A percentile compares a stretch with the other conserved stretches of the same genome.
phyloP scores from a whole-genome alignment of 2,888 invertebrate genomes.

The Zeuzera pyrina region DNA sequence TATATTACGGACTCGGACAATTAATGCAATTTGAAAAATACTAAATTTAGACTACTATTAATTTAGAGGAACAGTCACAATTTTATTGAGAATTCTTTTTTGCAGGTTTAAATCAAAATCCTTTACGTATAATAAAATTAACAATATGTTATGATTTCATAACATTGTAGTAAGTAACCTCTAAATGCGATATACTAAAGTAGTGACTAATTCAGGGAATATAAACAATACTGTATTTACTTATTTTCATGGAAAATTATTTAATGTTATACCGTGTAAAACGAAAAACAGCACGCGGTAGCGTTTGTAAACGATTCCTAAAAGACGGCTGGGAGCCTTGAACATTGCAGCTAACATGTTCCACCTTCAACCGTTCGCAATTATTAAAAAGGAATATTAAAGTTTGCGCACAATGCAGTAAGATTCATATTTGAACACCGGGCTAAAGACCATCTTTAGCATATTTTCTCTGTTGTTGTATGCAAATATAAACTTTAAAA shows the following conservation, averaged over 20 bases:
- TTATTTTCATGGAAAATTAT: slow-evolving; percentile 50
- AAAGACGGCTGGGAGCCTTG: slow-evolving; percentile 51
- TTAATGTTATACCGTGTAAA: slow-evolving; percentile 45
- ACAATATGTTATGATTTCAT: too few relatives aligned
- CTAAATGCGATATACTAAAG: too few relatives aligned
- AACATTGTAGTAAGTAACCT: too few relatives aligned
- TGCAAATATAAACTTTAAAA: too few relatives aligned
- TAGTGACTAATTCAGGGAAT: slow-evolving; percentile 21
- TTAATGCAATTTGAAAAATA: too few relatives aligned
- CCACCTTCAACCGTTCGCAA: slow-evolving; percentile 33
- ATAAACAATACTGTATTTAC: slow-evolving; percentile 31
- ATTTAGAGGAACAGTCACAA: too few relatives aligned
- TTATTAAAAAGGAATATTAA: background rate
- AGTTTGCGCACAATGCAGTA: background rate
- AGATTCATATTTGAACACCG: background rate
- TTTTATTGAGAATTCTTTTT: too few relatives aligned
- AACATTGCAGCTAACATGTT: slow-evolving; percentile 52
- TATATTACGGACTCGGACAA: too few relatives aligned
- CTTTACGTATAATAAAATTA: too few relatives aligned
- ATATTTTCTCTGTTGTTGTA: too few relatives aligned
- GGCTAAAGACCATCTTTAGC: background rate
- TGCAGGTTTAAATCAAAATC: too few relatives aligned
- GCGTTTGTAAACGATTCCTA: slow-evolving; percentile 57
- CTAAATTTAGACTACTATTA: too few relatives aligned
- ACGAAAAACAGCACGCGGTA: slow-evolving; percentile 52